phyloP scores from a whole-genome alignment of 2,113 vertebrate genomes.

The Argyrosomus japonicus region DNA sequence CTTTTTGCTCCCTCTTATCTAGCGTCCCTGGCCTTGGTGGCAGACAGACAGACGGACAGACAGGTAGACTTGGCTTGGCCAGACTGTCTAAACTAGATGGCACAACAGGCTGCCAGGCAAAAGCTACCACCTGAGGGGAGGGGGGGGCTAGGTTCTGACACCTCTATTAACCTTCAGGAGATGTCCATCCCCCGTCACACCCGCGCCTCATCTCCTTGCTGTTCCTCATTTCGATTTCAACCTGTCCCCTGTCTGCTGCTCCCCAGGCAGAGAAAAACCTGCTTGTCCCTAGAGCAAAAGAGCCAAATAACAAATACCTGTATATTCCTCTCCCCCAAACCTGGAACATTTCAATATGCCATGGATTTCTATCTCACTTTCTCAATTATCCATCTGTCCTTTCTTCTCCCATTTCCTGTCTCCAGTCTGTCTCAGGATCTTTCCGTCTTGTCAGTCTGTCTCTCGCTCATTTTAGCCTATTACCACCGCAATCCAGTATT shows the following conservation, averaged over 20 bases:
- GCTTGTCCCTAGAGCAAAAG: constrained; percentile 52
- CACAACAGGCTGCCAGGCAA: constrained; percentile 47
- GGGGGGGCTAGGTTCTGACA: constrained; percentile 62
- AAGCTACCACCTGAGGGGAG: constrained; percentile 59
- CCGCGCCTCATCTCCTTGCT: constrained; percentile 17
- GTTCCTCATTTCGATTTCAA: constrained; percentile 31
- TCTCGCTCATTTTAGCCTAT: constrained; percentile 28
- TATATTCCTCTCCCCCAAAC: constrained; percentile 41
- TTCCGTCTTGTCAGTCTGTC: neutral
- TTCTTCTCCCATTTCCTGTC: neutral
- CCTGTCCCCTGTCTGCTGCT: constrained; percentile 45
- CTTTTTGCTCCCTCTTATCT: constrained; percentile 42
- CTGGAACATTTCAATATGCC: constrained; percentile 48
- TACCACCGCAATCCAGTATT: constrained; percentile 21
- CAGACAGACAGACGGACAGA: constrained; percentile 39
- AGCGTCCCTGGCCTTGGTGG: constrained; percentile 45
- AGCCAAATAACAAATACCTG: constrained; percentile 59
- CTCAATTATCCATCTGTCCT: constrained; percentile 42
- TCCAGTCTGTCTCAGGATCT: constrained; percentile 11
- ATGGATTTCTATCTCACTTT: constrained; percentile 39
- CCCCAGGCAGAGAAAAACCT: constrained; percentile 27
- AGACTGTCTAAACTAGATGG: constrained; percentile 63
- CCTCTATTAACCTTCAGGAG: constrained; percentile 81
- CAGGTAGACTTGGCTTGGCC: constrained; percentile 27
- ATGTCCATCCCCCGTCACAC: constrained; percentile 49